Conservation (phyloP, 2,797 vertebrate species). For the Sebastiscus tertius region DNA sequence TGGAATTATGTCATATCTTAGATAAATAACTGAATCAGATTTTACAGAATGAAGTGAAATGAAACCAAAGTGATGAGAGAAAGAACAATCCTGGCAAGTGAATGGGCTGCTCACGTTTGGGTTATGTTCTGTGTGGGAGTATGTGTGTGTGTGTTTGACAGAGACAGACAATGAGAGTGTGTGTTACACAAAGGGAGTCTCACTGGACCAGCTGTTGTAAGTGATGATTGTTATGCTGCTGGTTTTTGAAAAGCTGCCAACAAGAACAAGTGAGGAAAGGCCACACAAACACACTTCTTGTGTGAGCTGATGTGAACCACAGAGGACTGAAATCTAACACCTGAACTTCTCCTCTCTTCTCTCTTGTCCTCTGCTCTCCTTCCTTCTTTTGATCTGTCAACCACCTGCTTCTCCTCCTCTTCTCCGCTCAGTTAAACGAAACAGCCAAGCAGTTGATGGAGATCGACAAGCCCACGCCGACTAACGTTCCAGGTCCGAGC, state of each 20-base stretch:
- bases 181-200: constrained; percentile 38
- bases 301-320: constrained; percentile 34
- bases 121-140: neutral
- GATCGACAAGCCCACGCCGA: constrained; percentile 90
- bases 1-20: neutral
- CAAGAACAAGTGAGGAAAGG: constrained; percentile 37
- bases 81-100: neutral
- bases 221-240: constrained; percentile 51
- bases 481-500: constrained; percentile 79
- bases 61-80: neutral
- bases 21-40: neutral
- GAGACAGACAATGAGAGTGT: constrained; percentile 13
- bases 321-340: constrained; percentile 41
- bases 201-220: constrained; percentile 47
- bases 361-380: neutral
- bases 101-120: constrained; percentile 13
- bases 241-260: constrained; percentile 58
- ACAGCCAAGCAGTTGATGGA: constrained; percentile 97
- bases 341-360: neutral
- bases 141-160: constrained; percentile 23
- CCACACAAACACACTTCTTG: constrained; percentile 35
- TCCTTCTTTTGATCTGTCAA: neutral
- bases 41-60: neutral
- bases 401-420: neutral
- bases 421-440: constrained; percentile 89